phyloP scores from a whole-genome alignment of 2,797 vertebrate species.

The Anomalospiza imberbis region DNA sequence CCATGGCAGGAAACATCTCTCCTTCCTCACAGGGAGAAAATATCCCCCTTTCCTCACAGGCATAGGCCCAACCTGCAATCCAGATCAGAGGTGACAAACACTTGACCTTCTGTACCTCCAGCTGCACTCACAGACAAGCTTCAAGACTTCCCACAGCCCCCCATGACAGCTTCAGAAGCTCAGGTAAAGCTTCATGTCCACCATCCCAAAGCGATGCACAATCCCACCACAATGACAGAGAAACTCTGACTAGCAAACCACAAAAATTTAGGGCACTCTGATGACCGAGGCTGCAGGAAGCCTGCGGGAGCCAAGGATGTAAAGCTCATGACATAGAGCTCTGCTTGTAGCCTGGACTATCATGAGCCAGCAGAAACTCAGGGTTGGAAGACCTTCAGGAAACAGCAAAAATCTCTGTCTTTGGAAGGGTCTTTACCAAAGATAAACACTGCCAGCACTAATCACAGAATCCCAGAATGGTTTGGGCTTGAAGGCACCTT shows the following conservation, averaged over 20 bases:
- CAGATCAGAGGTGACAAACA: background rate
- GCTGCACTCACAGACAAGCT: background rate
- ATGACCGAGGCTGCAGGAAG: background rate
- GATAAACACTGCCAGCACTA: background rate
- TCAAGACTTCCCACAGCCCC: background rate
- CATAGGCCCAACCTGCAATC: background rate
- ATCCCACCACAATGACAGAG: background rate
- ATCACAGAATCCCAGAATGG: background rate
- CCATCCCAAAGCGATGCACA: background rate
- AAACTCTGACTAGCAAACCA: background rate
- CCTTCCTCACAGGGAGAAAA: background rate
- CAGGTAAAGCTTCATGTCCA: background rate
- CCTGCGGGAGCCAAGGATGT: background rate
- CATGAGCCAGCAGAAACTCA: fast-evolving
- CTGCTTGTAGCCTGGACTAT: background rate
- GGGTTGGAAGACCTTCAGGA: background rate
- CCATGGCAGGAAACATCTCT: background rate
- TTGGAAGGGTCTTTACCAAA: background rate
- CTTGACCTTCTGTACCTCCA: background rate
- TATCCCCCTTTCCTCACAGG: background rate
- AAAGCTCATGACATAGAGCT: background rate
- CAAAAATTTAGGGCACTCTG: background rate
- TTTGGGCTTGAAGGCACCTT: background rate
- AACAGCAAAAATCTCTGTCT: background rate
- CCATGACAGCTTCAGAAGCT: background rate